These are phyloP conservation scores for Drosophila aldrichi DNA, from an alignment of 2,888 invertebrate species.

Conservation along the genomic window DNA sequence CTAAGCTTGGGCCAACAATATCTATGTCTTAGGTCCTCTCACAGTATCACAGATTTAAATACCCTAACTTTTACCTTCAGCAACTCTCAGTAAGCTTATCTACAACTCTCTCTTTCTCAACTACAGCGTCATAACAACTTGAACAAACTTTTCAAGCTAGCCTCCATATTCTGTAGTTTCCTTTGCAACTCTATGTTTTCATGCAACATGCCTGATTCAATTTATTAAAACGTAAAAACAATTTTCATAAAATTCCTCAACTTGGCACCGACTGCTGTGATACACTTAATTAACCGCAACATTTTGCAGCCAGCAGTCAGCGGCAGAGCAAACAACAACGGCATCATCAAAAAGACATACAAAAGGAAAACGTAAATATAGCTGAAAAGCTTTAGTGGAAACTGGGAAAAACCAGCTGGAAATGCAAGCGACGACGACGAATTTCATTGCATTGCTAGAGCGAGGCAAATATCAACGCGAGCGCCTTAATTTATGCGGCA, in stretches of 20 bases:
- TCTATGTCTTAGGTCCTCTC: not conserved
- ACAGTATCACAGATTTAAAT: not conserved
- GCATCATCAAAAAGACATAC: not conserved
- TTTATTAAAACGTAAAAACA: conserved; percentile 24
- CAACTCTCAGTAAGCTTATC: not conserved
- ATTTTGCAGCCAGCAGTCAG: conserved; percentile 8
- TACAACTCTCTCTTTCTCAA: not conserved
- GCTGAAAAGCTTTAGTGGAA: conserved; percentile 6
- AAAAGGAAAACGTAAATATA: conserved; percentile 2
- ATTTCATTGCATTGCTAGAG: conserved; percentile 47
- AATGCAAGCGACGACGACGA: conserved; percentile 57
- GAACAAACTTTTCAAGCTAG: not conserved
- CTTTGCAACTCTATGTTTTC: not conserved
- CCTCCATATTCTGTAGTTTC: not conserved
- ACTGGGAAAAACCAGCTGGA: conserved; percentile 49
- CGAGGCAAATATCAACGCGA: conserved; percentile 61
- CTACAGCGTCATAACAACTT: not conserved
- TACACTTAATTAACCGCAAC: conserved; percentile 29
- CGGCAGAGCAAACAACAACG: not conserved
- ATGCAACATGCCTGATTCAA: conserved; percentile 13
- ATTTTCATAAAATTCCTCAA: conserved; percentile 15
- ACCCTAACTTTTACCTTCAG: not conserved
- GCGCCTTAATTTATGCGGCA: conserved; percentile 67
- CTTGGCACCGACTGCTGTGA: conserved; percentile 17
- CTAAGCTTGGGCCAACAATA: not conserved